Evolutionary conservation across 2,888 invertebrate species (phyloP), one percentile per base, ranked within the genome.

Genomic region (Crepidodera aurea): DNA sequence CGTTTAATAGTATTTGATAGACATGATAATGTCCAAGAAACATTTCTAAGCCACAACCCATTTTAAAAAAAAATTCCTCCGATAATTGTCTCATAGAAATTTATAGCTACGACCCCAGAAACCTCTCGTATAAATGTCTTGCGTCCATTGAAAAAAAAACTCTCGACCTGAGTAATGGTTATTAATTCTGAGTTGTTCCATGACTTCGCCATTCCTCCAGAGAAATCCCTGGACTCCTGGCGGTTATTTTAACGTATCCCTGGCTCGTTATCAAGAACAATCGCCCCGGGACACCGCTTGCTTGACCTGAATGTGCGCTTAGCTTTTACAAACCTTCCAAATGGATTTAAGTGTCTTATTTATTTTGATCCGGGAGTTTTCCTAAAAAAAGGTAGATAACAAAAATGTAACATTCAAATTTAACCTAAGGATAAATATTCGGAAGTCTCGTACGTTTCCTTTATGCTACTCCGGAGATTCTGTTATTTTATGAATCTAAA

Each of bases 251-350:
- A 70, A 68, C 70, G 61, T 65, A 61, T 71, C 73, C 51, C 69
- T 62, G 63, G 70, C 74, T 77, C 76, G 77, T 77, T 78, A 78
- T 78, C 78, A 70, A 72, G 73, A 76, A 76, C 76, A 78, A 78
- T 78, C 77, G 75, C 75, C 75, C 72, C 71, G 77, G 75, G 76
- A 72, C 71, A 69, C 72, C 72, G 75, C 70, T 73, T 70, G 70
- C 72, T 75, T 73, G 75, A 73, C 72, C 74, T 69, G 70, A 70
- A 74, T 73, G 73, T 66, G 69, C 62, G 62, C 60, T 70, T 66
- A 68, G 68, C 65, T 71, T 68, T 68, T 69, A 67, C 66, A 57
- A 65, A 64, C 55, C 55, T 50, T 64, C 62, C 51, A 68, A 73
- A 73, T 67, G 69, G 69, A 71, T 73, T 70, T 55, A 71, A 69